These are phyloP conservation scores for Tyria jacobaeae DNA, from an alignment of 2,888 invertebrate species.

Conservation along the genomic window DNA sequence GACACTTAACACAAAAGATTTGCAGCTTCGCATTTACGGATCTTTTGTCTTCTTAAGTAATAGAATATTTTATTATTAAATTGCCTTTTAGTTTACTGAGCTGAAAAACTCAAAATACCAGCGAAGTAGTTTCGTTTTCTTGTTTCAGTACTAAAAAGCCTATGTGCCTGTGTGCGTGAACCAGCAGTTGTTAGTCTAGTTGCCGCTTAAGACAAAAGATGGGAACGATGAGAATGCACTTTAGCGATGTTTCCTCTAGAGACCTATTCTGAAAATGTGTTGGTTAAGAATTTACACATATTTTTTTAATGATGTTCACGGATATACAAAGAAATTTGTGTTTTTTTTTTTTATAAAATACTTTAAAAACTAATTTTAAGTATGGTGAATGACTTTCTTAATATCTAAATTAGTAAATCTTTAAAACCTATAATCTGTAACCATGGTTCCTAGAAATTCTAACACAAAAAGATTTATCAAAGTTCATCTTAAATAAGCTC, in stretches of 20 bases:
- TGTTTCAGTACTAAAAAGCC: slow-evolving; percentile 31
- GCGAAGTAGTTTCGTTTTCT: slow-evolving; percentile 13
- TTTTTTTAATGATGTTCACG: background rate
- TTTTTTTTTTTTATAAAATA: too few species aligned
- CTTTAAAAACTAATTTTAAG: background rate
- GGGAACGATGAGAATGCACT: slow-evolving; percentile 56
- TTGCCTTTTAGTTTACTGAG: too few species aligned
- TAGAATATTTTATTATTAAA: too few species aligned
- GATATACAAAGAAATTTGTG: too few species aligned
- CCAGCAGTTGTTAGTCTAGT: slow-evolving; percentile 49
- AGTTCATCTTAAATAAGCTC: background rate
- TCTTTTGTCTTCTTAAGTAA: too few species aligned
- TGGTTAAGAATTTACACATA: background rate
- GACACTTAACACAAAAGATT: too few species aligned
- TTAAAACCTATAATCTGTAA: too few species aligned
- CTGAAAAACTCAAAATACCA: slow-evolving; percentile 12
- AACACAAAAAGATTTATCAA: background rate
- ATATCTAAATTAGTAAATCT: too few species aligned
- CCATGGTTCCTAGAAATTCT: background rate
- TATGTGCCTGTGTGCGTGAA: slow-evolving; percentile 37
- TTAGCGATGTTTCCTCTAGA: slow-evolving; percentile 49
- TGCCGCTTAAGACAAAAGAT: slow-evolving; percentile 55
- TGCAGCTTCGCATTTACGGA: too few species aligned
- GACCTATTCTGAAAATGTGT: slow-evolving; percentile 44
- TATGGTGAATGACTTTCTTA: background rate